Conservation (phyloP, 1,140 invertebrate species). For the Bombus fervidus region DNA sequence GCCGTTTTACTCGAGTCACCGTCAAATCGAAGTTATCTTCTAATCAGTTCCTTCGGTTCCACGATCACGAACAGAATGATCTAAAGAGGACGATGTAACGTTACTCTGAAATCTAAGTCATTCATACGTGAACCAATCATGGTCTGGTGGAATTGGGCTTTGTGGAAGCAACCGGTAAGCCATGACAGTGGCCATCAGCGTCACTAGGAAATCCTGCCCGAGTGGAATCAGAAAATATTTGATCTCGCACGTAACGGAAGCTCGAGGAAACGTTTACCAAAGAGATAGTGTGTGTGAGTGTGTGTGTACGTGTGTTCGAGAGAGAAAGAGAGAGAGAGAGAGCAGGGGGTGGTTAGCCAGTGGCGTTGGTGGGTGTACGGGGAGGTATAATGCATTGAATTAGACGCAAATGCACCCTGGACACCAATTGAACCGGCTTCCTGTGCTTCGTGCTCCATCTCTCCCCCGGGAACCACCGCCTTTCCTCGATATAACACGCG, state of each 20-base stretch:
- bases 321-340: background rate
- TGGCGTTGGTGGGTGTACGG: slow-evolving; percentile 57
- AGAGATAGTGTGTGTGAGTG: background rate
- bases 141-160: too few species aligned
- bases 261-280: slow-evolving; percentile 41
- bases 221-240: slow-evolving; percentile 37
- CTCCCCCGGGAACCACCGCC: slow-evolving; percentile 74
- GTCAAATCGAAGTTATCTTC: too few species aligned
- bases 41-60: too few species aligned
- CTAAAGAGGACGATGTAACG: background rate
- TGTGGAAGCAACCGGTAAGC: background rate
- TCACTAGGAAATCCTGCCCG: slow-evolving; percentile 3
- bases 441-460: slow-evolving; percentile 76
- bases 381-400: slow-evolving; percentile 80
- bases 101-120: background rate
- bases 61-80: background rate
- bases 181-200: background rate
- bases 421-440: slow-evolving; percentile 78
- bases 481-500: slow-evolving; percentile 53
- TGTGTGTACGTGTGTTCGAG: too few species aligned
- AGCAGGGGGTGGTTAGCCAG: slow-evolving; percentile 33
- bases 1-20: too few species aligned
- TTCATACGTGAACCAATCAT: background rate
- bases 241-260: slow-evolving; percentile 32
- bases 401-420: slow-evolving; percentile 81